Base-by-base conservation (phyloP, 2,113 vertebrate species). In the Malurus elegans region DNA sequence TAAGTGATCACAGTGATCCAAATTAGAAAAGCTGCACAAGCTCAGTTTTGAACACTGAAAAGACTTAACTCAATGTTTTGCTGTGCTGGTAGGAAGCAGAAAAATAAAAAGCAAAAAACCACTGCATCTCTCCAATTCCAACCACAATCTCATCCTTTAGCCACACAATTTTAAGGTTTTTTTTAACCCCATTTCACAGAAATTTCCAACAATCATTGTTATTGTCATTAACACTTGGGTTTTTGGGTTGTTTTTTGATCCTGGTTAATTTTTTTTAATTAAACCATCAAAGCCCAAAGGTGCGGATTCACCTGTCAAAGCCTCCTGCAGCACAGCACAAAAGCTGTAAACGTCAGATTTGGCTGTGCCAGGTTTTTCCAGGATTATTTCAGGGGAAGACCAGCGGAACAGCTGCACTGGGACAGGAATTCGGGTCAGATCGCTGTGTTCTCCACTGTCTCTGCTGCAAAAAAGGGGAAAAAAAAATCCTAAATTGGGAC, bases 321-420 rank as follows among this genome's bases (percentile, higher is more conserved):
- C 96, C 67, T 98, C 98, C 86, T 98, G 98, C 76, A 98, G 64
- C 72, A 98, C 94, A 6, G 97, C 25, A 58, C 97, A 98, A 82
- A 98, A 98, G 87, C 98, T 98, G 72, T 97, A 98, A 79, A 98
- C 23, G 36, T 98, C 98, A 0, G 98, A 98, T 28, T 96, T 98
- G 21, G 94, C 62, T 0, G 98, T 97, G 3, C 94, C 94, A 56
- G 48, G 31, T 58, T 84, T 97, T 54, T 92, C 88, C 42, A 98
- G 94, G 91, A 98, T 95, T 20, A 98, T 97, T 92, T 98, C 98
- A 7, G 98, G 98, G 74, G 98, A 97, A 3, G 97, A 97, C 98
- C 98, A 98, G 17, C 85, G 97, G 69, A 97, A 96, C 10, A 98
- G 96, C 96, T 98, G 96, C 17, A n/a, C 50, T 15, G 98, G 98